Conservation (phyloP, 2,797 vertebrate species). For the Telmatherina bonti region DNA sequence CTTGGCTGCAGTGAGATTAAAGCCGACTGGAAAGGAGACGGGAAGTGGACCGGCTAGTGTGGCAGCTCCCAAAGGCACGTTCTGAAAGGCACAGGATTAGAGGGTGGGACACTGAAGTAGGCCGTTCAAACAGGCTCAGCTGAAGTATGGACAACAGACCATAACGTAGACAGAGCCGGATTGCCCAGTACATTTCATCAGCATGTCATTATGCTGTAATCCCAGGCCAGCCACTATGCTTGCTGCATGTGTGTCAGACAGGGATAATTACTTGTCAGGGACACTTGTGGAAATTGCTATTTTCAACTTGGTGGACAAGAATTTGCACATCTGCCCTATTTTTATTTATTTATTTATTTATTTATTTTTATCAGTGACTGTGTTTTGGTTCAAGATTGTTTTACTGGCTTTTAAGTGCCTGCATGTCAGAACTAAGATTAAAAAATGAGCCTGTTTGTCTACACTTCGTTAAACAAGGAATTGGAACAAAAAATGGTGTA, state of each 20-base stretch:
- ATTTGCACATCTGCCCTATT: constrained; percentile 44
- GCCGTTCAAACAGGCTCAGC: constrained; percentile 69
- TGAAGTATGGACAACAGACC: constrained; percentile 68
- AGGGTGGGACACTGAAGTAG: constrained; percentile 74
- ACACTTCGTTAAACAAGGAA: background rate
- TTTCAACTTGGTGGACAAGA: constrained; percentile 31
- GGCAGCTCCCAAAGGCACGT: constrained; percentile 50
- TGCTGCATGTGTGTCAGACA: constrained; percentile 54
- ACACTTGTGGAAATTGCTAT: constrained; percentile 59
- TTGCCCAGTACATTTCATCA: constrained; percentile 66
- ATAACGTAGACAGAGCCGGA: constrained; percentile 44
- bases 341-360: background rate
- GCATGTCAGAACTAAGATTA: background rate
- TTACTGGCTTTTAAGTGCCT: background rate
- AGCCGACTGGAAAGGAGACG: constrained; percentile 52
- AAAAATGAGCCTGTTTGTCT: constrained; percentile 1
- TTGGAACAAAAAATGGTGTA: background rate
- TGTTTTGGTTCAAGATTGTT: constrained; percentile 9
- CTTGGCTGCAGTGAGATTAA: constrained; percentile 72
- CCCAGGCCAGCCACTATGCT: constrained; percentile 27
- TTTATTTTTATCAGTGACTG: constrained; percentile 7
- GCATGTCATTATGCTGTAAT: constrained; percentile 63
- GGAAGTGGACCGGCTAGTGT: constrained; percentile 62
- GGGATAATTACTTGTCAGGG: constrained; percentile 43
- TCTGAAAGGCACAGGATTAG: constrained; percentile 71